Base-by-base conservation (phyloP, 2,797 vertebrate species). In the Thunnus albacares region DNA sequence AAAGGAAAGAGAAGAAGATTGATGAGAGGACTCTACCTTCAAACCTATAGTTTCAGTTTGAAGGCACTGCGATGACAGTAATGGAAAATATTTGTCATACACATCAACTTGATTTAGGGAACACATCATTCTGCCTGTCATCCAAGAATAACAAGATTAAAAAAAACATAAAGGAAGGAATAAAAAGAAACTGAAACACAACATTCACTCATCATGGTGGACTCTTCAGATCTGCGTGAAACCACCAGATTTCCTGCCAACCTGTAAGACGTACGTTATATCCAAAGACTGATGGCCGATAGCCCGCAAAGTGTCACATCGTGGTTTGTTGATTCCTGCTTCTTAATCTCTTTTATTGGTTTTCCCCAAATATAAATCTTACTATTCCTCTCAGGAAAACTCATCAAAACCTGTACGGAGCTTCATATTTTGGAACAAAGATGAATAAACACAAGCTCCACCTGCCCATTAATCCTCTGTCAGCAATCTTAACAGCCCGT, bases 281-380 rank as follows among this genome's bases (percentile, higher is more conserved):
- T 76, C 74, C 20, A 74, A 57, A 51, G 22, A n/a, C 41, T 24
- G 14, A 26, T 61, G 26, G 28, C 12, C n/a, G 9, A 10, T 0
- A 43, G 28, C 18, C 47, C 8, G 20, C 20, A 59, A 15, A 45
- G 20, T 75, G 62, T 74, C 71, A 57, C 52, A 58, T 28, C 11
- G 2, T 17, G n/a, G n/a, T 58, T 41, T 35, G 43, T 47, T 58
- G 24, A 43, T 38, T 62, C 3, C 35, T 61, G 14, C 35, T 38
- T 51, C 63, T 63, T 30, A 30, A 63, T 71, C 35, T 56, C 15
- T 47, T 77, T 77, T 33, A 57, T 49, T 78, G 47, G 6, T 80
- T 92, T 66, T 68, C 55, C 33, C 38, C 30, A 38, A 56, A 67
- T 66, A 61, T 66, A 79, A 80, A 82, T 81, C 30, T 15, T 5